Base-by-base conservation (phyloP, 2,888 invertebrate genomes). In the Lacanobia oleracea region DNA sequence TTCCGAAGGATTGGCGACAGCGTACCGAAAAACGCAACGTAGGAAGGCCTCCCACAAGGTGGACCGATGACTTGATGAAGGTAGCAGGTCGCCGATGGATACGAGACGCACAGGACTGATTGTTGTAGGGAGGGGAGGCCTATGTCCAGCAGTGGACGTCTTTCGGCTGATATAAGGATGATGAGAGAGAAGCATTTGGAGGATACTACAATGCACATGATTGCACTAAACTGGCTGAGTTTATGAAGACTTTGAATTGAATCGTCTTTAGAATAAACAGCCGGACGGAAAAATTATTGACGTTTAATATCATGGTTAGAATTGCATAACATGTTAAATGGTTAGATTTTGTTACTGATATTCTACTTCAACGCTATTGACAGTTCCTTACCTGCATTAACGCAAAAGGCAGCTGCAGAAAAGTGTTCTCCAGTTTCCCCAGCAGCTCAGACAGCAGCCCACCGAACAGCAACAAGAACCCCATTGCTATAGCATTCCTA, bases 381-480 rank as follows among this genome's bases (percentile, higher is more conserved):
- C 37, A 23, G 5, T 14, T 27, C 0, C 81, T 86, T 0, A 92
- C 88, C 74, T 89, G 88, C 65, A 88, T 81, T 8, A 88, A 80
- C 0, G 92, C 90, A 51, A 88, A 92, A 3, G 91, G 91, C 56
- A 91, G 70, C 60, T 90, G 84, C 21, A 90, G 40, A 63, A 87
- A 92, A 0, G 92, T 92, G 27, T 92, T 91, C 66, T 92, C 89
- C 18, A 92, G 70, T 0, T 90, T 89, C 0, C 90, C 91, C 0
- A 92, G 67, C 18, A 92, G 78, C 69, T 88, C 89, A 2, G 87
- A 78, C 23, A 89, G 86, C 0, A 93, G 61, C 16, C 87, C 87
- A 0, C 87, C 56, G 0, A 88, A 81, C 1, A 90, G 74, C 2
- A 90, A 62, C 2, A 86, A 51, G 61, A 92, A 91, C 8, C 90